Percentiles rank a stretch among this genome's conserved stretches.
These are phyloP conservation scores for Gila orcuttii DNA, from an alignment of 2,113 vertebrate species.

Conservation along the genomic window DNA sequence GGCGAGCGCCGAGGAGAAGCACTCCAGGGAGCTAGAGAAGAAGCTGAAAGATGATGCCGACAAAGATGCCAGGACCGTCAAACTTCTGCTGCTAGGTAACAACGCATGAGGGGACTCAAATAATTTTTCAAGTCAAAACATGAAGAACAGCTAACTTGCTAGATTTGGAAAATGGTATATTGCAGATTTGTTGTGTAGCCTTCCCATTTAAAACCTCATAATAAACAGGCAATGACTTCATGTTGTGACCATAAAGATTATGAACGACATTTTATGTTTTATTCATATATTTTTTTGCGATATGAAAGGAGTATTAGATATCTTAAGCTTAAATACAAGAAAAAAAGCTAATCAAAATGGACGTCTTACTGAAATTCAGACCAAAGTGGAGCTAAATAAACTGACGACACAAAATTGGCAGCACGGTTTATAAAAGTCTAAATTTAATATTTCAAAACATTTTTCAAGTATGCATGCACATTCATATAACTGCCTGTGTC, in stretches of 20 bases:
- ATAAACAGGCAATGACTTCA: constrained; percentile 1
- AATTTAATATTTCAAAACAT: neutral
- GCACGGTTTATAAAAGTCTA: too few relatives aligned
- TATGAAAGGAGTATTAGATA: neutral
- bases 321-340: neutral
- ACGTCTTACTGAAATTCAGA: neutral
- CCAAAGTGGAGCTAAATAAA: neutral
- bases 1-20: constrained; percentile 94
- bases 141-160: constrained; percentile 11
- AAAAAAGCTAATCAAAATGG: neutral
- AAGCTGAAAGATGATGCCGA: constrained; percentile 96
- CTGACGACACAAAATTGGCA: neutral
- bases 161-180: neutral
- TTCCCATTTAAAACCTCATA: neutral
- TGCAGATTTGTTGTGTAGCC: neutral
- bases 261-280: neutral
- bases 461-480: neutral
- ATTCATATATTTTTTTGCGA: neutral
- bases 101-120: neutral
- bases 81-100: constrained; percentile 96
- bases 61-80: constrained; percentile 94
- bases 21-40: constrained; percentile 94
- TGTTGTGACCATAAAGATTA: neutral
- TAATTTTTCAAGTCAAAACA: neutral
- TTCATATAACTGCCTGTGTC: neutral